Evolutionary conservation across 2,797 vertebrate species (phyloP), one percentile per base, ranked within the genome.

Genomic region (Neopelma chrysocephalum): DNA sequence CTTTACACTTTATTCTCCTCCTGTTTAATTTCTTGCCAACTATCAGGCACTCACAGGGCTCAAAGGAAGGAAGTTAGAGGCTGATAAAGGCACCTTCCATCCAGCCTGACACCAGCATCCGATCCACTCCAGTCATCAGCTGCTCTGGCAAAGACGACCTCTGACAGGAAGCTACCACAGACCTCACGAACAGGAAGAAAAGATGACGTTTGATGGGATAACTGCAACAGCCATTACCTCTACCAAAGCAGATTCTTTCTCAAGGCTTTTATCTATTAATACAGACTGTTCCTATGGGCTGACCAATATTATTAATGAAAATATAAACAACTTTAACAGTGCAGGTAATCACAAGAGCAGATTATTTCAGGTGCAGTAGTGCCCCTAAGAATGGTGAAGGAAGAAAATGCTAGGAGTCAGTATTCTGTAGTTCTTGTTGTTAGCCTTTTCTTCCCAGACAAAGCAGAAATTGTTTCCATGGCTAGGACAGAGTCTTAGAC

Each of bases 1-100:
- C 51, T 93, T 91, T 84, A 34, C 48, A 27, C 19, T 56, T 89
- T 34, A 58, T 45, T 76, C 22, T 70, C 70, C 36, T 22, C 25
- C 43, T 89, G 16, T 89, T 96, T 84, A 58, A 62, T 92, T 92
- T 73, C 81, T 89, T 91, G 64, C 25, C 71, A 91, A 57, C 26
- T 76, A 27, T 20, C 45, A 80, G 42, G 17, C 6, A 3, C 29
- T 83, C 68, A 78, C 21, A 72, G 29, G 36, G n/a, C 78, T 89
- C 53, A 62, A 83, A 86, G 62, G 56, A 95, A 85, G 66, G 25
- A 89, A 91, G 36, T 43, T 34, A 45, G 40, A 38, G 60, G 48
- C n/a, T 85, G 56, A 87, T 38, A 87, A 76, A 58, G 79, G 64
- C 36, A 73, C 50, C 62, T 95, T 84, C 66, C 40, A 66, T 32